Base-by-base conservation (phyloP, 2,113 vertebrate species). In the Heteronetta atricapilla region DNA sequence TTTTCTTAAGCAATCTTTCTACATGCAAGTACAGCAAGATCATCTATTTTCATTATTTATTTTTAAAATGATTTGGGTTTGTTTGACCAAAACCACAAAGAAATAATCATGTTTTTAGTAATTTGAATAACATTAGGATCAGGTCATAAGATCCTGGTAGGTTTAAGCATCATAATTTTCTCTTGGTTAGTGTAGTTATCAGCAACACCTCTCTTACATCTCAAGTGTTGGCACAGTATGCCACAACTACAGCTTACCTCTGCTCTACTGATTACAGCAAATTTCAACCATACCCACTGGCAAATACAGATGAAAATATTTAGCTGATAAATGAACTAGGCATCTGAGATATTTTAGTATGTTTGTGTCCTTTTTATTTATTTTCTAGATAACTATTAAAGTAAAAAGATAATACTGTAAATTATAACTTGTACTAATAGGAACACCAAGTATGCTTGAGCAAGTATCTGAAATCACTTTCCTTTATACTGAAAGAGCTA, bases 231-330 rank as follows among this genome's bases (percentile, higher is more conserved):
- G 22, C 18, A 63, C 14, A 31, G 18, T 52, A 79, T 74, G 23
- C 8, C 11, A 16, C 50, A 50, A n/a, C 2, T 33, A 38, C 4
- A 34, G 33, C 15, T 62, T 82, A 59, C 6, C 31, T 42, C 20
- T 82, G 28, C 20, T 62, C 66, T 56, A 36, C 21, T 62, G 31
- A 28, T 72, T 77, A 28, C 4, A 52, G 12, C 4, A 52, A 81
- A 70, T 38, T 72, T 68, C 48, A 44, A 26, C 6, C 1, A 9
- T 7, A 10, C 0, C 0, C 67, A 8, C 50, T 67, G 8, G 10
- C 28, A 56, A 85, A 48, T 38, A 59, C 18, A 53, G 22, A 66
- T 55, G 18, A 42, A 60, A 66, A 81, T 34, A 3, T 16, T 40
- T 34, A 72, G 1, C 14, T 72, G 36, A 38, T n/a, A 28, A 17